These are phyloP conservation scores for Platynereis dumerilii DNA, from an alignment of 2,888 invertebrate species.

Conservation along the genomic window DNA sequence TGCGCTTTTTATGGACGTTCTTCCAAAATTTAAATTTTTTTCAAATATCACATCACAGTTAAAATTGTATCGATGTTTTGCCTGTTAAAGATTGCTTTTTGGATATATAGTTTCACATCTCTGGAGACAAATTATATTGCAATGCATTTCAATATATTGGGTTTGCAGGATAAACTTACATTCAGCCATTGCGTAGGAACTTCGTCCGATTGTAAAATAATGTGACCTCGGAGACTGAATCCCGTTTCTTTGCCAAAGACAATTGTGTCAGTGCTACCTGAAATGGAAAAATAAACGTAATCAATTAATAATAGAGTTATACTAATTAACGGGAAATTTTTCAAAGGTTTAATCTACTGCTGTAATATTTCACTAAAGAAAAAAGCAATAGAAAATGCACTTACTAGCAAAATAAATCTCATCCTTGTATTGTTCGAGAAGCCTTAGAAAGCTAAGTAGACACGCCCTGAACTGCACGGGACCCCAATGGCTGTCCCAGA, in stretches of 20 bases:
- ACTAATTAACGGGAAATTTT: background rate
- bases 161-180: too few species aligned
- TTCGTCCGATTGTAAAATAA: conserved; percentile 90
- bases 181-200: conserved; percentile 93
- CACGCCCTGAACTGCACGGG: conserved; percentile 86
- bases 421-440: conserved; percentile 61
- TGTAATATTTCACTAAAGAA: too few species aligned
- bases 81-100: too few species aligned
- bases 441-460: conserved; percentile 79
- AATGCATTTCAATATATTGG: too few species aligned
- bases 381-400: too few species aligned
- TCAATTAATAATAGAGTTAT: background rate
- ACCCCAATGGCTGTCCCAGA: conserved; percentile 64
- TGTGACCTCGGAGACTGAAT: conserved; percentile 86
- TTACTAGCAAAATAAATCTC: conserved; percentile 19
- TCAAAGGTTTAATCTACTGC: background rate
- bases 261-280: conserved; percentile 68
- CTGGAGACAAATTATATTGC: too few species aligned
- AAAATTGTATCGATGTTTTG: too few species aligned
- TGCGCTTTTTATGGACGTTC: too few species aligned
- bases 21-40: too few species aligned
- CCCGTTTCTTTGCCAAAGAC: conserved; percentile 91
- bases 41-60: too few species aligned
- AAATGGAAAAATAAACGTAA: background rate
- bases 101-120: too few species aligned